phyloP scores from a whole-genome alignment of 1,140 invertebrate genomes.

The Acyrthosiphon pisum region DNA sequence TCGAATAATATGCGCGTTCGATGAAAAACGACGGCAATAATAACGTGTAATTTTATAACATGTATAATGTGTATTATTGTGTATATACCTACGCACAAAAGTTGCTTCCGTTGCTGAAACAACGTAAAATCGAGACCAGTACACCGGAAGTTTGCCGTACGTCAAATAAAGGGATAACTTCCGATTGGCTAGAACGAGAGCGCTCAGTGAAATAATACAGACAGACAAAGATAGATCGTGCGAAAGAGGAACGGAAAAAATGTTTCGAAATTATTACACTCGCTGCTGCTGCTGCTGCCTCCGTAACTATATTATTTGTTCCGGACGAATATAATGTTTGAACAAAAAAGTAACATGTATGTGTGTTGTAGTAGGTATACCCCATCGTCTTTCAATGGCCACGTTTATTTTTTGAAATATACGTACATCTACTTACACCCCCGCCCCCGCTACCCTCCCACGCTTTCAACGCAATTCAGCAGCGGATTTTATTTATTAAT shows the following conservation, averaged over 20 bases:
- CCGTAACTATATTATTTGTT: constrained; percentile 16
- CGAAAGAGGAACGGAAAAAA: neutral
- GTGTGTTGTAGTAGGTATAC: neutral
- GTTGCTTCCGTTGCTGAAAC: constrained; percentile 3
- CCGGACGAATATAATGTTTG: neutral
- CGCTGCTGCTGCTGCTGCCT: too few species aligned
- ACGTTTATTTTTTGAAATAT: neutral
- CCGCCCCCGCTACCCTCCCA: too few species aligned
- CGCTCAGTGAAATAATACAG: neutral
- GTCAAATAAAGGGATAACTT: constrained; percentile 39
- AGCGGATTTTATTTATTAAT: neutral
- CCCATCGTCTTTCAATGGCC: neutral
- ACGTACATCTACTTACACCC: neutral
- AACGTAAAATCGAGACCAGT: constrained; percentile 21
- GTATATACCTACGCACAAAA: neutral
- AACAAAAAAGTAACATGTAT: neutral
- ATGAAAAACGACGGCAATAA: neutral
- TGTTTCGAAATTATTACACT: neutral
- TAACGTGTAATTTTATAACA: neutral
- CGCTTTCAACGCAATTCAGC: neutral
- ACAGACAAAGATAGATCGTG: neutral
- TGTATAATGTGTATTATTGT: neutral
- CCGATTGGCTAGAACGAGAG: neutral
- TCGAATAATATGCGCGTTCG: neutral
- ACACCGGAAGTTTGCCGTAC: constrained; percentile 17